phyloP scores from a whole-genome alignment of 2,888 invertebrate species.

The Timema podura region DNA sequence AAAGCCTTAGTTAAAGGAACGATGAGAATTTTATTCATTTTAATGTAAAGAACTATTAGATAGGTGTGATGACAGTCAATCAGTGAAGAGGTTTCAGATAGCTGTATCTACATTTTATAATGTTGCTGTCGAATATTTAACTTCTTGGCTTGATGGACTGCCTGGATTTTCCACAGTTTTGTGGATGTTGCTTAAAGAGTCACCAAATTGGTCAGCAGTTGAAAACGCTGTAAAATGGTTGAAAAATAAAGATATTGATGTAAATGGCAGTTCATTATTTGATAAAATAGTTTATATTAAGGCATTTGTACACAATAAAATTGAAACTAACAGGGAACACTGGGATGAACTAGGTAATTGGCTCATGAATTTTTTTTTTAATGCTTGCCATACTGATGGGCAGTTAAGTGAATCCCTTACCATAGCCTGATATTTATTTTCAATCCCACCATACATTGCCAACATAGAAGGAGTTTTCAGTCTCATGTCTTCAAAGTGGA shows the following conservation, averaged over 20 bases:
- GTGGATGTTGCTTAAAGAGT: not conserved
- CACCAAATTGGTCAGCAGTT: not conserved
- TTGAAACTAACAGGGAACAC: too few relatives aligned
- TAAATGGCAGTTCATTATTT: slow-evolving; percentile 10
- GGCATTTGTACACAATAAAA: not conserved
- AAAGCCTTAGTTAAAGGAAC: not conserved
- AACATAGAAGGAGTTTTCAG: too few relatives aligned
- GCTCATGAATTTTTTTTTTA: too few relatives aligned
- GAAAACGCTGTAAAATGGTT: too few relatives aligned
- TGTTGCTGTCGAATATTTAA: not conserved
- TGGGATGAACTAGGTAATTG: too few relatives aligned
- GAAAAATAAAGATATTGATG: not conserved
- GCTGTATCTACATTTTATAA: slow-evolving; percentile 4
- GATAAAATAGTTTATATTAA: slow-evolving; percentile 5
- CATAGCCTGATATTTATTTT: too few relatives aligned
- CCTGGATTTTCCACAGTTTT: not conserved
- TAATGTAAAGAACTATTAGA: not conserved
- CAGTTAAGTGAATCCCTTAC: too few relatives aligned
- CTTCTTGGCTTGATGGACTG: not conserved
- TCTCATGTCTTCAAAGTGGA: too few relatives aligned
- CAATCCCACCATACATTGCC: too few relatives aligned
- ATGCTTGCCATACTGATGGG: too few relatives aligned
- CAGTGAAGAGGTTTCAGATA: slow-evolving; percentile 14
- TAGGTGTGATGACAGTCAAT: not conserved
- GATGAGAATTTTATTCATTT: not conserved